These are phyloP conservation scores for Bombus waltoni DNA, from an alignment of 1,140 invertebrate species.

Conservation along the genomic window DNA sequence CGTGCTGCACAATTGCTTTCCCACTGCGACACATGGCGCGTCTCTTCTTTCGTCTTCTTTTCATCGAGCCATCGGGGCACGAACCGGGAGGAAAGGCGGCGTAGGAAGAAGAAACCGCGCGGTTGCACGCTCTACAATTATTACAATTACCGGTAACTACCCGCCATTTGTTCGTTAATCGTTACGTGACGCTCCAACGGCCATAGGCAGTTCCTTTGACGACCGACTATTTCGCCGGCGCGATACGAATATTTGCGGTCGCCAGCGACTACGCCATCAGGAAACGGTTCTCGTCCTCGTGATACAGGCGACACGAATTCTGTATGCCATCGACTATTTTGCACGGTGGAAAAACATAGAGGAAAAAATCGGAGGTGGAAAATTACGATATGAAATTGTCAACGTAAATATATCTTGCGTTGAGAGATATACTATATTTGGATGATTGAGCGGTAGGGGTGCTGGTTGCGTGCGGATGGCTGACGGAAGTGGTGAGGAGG, in stretches of 20 bases:
- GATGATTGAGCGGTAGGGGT: not conserved
- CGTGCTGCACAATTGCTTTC: constrained; percentile 66
- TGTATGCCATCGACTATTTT: not conserved
- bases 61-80: constrained; percentile 21
- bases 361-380: not conserved
- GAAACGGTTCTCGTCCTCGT: constrained; percentile 6
- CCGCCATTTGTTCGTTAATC: constrained; percentile 81
- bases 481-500: not conserved
- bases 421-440: not conserved
- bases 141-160: constrained; percentile 81
- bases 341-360: not conserved
- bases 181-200: constrained; percentile 72
- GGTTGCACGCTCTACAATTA: constrained; percentile 75
- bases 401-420: not conserved
- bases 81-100: constrained; percentile 25
- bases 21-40: constrained; percentile 75
- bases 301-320: constrained; percentile 38
- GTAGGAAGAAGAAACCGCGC: constrained; percentile 63
- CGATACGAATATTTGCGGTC: constrained; percentile 75
- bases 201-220: constrained; percentile 59
- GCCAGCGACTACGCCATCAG: constrained; percentile 13
- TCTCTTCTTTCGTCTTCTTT: constrained; percentile 52
- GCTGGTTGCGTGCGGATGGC: not conserved
- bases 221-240: constrained; percentile 52
- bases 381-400: not conserved